A percentile compares a stretch with the other conserved stretches of the same genome.
Conservation (phyloP, 2,888 invertebrate species). For the Leptopilina syphax region DNA sequence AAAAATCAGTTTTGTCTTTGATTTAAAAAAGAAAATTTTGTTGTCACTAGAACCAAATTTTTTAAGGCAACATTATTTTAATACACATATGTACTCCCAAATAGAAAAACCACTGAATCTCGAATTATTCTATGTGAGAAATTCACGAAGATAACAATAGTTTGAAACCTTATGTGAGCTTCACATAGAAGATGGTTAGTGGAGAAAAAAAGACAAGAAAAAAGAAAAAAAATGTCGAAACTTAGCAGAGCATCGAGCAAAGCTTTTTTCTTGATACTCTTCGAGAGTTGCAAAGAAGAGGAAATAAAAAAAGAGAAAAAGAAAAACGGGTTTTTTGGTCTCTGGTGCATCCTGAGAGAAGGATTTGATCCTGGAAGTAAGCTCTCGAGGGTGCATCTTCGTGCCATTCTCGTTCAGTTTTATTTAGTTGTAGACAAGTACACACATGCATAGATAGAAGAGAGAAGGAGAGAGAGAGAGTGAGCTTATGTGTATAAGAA, state of each 20-base stretch:
- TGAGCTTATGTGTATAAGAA: conserved; percentile 44
- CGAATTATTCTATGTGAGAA: background rate
- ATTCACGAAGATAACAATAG: conserved; percentile 11
- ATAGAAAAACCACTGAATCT: too few relatives aligned
- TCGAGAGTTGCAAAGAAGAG: conserved; percentile 20
- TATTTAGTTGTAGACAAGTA: conserved; percentile 48
- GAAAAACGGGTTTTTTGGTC: conserved; percentile 12
- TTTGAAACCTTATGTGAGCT: conserved; percentile 2
- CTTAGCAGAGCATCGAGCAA: background rate
- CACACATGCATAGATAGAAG: conserved; percentile 31
- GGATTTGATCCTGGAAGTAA: conserved; percentile 42
- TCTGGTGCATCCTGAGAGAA: conserved; percentile 30
- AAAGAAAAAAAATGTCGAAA: background rate
- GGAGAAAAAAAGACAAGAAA: background rate
- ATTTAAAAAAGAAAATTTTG: too few relatives aligned
- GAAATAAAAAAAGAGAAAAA: background rate
- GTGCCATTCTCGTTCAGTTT: conserved; percentile 44
- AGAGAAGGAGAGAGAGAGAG: conserved; percentile 29
- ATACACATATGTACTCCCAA: too few relatives aligned
- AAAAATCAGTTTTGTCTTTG: too few relatives aligned
- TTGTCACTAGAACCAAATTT: too few relatives aligned
- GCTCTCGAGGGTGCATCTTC: conserved; percentile 42
- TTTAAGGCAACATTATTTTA: too few relatives aligned
- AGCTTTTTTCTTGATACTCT: conserved; percentile 18
- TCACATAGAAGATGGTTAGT: background rate